Conservation (phyloP, 2,113 vertebrate genomes). For the Hippolais icterina region DNA sequence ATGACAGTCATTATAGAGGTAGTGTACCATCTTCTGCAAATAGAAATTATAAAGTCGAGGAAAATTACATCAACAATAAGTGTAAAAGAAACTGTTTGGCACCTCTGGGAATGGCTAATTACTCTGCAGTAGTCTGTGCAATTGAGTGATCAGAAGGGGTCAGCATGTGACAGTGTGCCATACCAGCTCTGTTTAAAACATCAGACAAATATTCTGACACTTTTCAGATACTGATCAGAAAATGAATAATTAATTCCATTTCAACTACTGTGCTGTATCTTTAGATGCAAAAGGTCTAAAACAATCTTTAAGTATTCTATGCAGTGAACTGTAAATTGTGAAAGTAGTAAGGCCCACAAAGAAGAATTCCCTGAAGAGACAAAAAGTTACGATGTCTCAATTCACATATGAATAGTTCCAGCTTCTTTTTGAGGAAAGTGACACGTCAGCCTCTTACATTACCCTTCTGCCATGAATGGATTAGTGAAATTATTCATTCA, state of each 20-base stretch:
- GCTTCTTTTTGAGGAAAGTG: constrained; percentile 33
- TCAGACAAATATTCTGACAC: not conserved
- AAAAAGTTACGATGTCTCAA: not conserved
- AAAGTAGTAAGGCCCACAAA: not conserved
- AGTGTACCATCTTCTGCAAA: not conserved
- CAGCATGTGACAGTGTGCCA: not conserved
- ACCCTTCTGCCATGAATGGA: constrained; percentile 36
- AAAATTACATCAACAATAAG: not conserved
- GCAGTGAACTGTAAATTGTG: not conserved
- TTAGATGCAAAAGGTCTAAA: not conserved
- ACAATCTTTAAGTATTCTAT: not conserved
- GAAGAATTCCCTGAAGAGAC: not conserved
- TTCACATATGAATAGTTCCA: constrained; percentile 23
- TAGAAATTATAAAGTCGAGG: not conserved
- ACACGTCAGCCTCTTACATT: constrained; percentile 30
- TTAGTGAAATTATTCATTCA: constrained; percentile 45
- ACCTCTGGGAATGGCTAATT: not conserved
- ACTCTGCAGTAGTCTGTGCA: not conserved
- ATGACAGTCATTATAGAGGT: not conserved
- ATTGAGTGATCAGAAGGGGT: not conserved
- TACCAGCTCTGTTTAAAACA: not conserved
- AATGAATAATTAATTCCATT: not conserved
- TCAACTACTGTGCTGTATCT: not conserved
- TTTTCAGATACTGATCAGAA: not conserved
- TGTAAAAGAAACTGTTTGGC: not conserved